These are phyloP conservation scores for Sander lucioperca DNA, from an alignment of 2,113 vertebrate genomes.

Conservation along the genomic window DNA sequence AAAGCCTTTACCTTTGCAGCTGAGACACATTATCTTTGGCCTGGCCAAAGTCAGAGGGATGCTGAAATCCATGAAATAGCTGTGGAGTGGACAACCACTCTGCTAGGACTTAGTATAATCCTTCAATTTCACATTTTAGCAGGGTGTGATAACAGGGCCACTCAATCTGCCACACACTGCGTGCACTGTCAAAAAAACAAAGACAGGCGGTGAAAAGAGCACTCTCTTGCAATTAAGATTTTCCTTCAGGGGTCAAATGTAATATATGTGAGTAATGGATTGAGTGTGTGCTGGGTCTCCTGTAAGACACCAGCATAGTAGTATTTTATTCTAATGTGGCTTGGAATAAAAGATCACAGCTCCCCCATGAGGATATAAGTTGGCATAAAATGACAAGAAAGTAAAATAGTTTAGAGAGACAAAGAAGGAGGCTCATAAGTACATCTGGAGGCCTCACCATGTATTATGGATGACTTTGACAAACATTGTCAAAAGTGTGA, in stretches of 20 bases:
- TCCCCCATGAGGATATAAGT: slow-evolving; percentile 53
- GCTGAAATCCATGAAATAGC: slow-evolving; percentile 54
- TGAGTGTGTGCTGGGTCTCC: slow-evolving; percentile 24
- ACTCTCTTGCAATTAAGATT: slow-evolving; percentile 69
- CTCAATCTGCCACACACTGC: slow-evolving; percentile 58
- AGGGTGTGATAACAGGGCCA: slow-evolving; percentile 36
- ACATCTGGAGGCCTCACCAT: slow-evolving; percentile 18
- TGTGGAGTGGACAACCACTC: slow-evolving; percentile 42
- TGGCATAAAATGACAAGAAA: slow-evolving; percentile 22
- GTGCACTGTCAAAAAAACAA: slow-evolving; percentile 61
- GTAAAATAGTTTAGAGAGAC: slow-evolving; percentile 32
- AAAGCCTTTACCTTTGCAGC: slow-evolving; percentile 10
- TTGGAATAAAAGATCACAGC: slow-evolving; percentile 56
- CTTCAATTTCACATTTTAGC: slow-evolving; percentile 72
- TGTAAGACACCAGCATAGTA: not conserved
- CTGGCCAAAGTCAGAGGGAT: slow-evolving; percentile 24
- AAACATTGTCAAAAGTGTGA: slow-evolving; percentile 34
- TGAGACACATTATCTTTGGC: slow-evolving; percentile 21
- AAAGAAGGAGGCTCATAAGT: slow-evolving; percentile 14
- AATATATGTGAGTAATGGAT: slow-evolving; percentile 40
- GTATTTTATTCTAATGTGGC: not conserved
- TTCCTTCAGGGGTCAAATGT: slow-evolving; percentile 61
- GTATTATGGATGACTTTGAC: slow-evolving; percentile 38
- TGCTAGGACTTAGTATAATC: slow-evolving; percentile 70
- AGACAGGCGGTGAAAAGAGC: slow-evolving; percentile 67